Evolutionary conservation across 2,888 invertebrate genomes (phyloP).

Genomic region (Cryptocheilus praepositus): DNA sequence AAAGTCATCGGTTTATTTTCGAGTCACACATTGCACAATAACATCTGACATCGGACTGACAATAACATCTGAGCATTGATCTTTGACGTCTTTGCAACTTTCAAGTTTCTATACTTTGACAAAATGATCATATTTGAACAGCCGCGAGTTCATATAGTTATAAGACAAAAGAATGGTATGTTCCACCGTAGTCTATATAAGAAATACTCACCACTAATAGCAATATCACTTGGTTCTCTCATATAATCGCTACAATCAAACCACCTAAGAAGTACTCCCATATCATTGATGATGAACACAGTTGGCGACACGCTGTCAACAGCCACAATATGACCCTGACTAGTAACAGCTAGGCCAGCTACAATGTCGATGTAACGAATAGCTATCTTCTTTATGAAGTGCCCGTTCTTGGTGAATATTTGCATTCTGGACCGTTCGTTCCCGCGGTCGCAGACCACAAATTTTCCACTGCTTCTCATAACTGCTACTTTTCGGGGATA

Average conservation of each 20-base stretch:
- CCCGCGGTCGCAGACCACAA: conserved; percentile 98
- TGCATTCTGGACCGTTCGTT: conserved; percentile 98
- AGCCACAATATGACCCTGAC: conserved; percentile 94
- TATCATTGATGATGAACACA: conserved; percentile 94
- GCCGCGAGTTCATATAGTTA: no score
- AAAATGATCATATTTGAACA: conserved; percentile 9
- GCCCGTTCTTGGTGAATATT: conserved; percentile 96
- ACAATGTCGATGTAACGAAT: conserved; percentile 92
- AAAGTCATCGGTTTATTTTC: conserved; percentile 3
- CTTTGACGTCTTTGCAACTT: not conserved
- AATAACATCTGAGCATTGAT: conserved; percentile 2
- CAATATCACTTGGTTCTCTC: conserved; percentile 98
- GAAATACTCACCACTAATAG: conserved; percentile 84
- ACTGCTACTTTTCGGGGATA: conserved; percentile 97
- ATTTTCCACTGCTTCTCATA: conserved; percentile 90
- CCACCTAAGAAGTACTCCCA: conserved; percentile 95
- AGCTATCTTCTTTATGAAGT: conserved; percentile 96
- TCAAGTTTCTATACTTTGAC: not conserved
- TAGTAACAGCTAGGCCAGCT: conserved; percentile 94
- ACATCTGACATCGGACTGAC: no score
- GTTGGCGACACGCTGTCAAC: conserved; percentile 98
- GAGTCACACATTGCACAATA: not conserved
- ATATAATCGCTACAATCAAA: conserved; percentile 98
- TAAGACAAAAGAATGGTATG: no score
- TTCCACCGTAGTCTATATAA: not conserved